Evolutionary conservation across 2,797 vertebrate genomes (phyloP), one percentile per base, ranked within the genome.

Genomic region (Acanthornis magna): DNA sequence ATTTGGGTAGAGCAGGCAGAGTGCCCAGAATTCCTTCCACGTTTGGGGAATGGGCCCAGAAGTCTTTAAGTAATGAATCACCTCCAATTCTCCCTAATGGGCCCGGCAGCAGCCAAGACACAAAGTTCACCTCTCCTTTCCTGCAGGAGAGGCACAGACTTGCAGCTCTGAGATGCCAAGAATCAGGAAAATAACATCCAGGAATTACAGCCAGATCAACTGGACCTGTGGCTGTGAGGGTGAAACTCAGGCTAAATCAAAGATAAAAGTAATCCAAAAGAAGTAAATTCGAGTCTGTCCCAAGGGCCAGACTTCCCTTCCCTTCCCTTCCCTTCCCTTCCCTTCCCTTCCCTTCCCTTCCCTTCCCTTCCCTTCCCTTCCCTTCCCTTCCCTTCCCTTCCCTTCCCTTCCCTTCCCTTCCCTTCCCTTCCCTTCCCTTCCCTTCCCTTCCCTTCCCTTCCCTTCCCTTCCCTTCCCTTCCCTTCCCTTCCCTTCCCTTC

Each of bases 71-170:
- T 67, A 91, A 96, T 89, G 95, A 96, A 90, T 81, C 81, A 88
- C 85, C 73, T 88, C 91, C 48, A 92, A 95, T 97, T 96, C 96
- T 96, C 82, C 91, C 57, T 78, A 88, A 95, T 47, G 77, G 89
- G 88, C 47, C 34, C 40, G 75, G 88, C 66, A 89, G 91, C 73
- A 87, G 81, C 77, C 77, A 85, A 86, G 71, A 86, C 43, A 79
- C 93, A 96, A 85, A 96, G 95, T 96, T 98, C 96, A 95, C 85
- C 87, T 96, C 75, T 82, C 65, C 85, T 93, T 11, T 92, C 83
- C 94, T 43, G 22, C 85, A 94, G 94, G 87, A 96, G 85, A 80
- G 84, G 85, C 87, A 88, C 72, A 93, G 79, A 96, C 93, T 87
- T 91, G 94, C 94, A 95, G 81, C 74, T 90, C 53, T 11, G 78